Conservation (phyloP, 2,888 invertebrate species). For the Ennomos fuscantarius region DNA sequence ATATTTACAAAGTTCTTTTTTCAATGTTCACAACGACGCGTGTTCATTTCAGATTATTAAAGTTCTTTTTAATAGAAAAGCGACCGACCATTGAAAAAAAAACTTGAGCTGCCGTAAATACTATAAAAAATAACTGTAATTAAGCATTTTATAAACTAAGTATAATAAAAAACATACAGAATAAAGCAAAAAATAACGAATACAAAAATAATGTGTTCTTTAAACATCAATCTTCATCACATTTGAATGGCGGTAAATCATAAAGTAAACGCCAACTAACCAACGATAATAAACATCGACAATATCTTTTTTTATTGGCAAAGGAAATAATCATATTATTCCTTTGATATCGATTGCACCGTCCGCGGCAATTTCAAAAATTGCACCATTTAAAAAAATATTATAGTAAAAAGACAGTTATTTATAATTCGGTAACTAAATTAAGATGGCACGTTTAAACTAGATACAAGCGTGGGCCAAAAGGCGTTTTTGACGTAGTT, state of each 20-base stretch:
- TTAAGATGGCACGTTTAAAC: conserved; percentile 57
- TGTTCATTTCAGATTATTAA: too few relatives aligned
- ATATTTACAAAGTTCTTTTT: too few relatives aligned
- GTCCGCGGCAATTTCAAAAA: conserved; percentile 34
- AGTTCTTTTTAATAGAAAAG: background rate
- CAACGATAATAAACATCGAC: conserved; percentile 26
- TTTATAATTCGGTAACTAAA: conserved; percentile 53
- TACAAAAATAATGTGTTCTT: conserved; percentile 71
- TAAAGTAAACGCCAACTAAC: conserved; percentile 25
- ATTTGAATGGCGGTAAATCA: conserved; percentile 44
- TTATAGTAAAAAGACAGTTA: conserved; percentile 17
- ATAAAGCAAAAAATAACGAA: conserved; percentile 69
- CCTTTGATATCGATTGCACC: conserved; percentile 24
- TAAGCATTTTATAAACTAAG: conserved; percentile 59
- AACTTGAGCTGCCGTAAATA: conserved; percentile 44
- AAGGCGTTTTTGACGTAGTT: conserved; percentile 24
- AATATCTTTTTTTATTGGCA: conserved; percentile 21
- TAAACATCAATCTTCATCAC: conserved; percentile 58
- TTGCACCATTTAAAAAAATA: conserved; percentile 21
- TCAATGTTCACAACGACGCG: too few relatives aligned
- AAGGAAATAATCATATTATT: conserved; percentile 37
- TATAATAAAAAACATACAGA: conserved; percentile 64
- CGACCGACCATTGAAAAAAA: conserved; percentile 27
- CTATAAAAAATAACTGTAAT: conserved; percentile 46
- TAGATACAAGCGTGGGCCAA: conserved; percentile 44